A percentile compares a stretch with the other conserved stretches of the same genome.
Evolutionary conservation across 2,797 vertebrate genomes (phyloP).

Genomic region (Gallinago stenura): DNA sequence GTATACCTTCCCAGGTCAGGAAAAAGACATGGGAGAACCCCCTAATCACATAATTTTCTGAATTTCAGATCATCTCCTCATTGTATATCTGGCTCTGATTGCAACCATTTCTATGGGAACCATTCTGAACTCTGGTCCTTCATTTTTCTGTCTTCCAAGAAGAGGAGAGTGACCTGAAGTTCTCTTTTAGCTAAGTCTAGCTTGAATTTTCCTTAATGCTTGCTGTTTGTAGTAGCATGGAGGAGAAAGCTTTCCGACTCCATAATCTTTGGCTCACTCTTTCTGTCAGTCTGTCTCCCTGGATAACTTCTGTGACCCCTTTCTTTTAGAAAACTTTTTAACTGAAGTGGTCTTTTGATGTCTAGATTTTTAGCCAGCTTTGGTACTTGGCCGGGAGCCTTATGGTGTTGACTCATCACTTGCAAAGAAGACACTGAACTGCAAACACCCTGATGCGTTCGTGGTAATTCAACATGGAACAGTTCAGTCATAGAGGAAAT

Average conservation of each 20-base stretch:
- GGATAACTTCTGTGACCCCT: constrained; percentile 18
- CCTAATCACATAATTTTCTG: neutral
- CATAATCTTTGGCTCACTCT: neutral
- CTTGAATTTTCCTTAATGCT: neutral
- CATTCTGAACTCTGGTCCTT: neutral
- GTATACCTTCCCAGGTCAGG: neutral
- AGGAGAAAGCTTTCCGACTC: neutral
- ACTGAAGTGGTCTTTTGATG: constrained; percentile 27
- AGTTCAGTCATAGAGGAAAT: neutral
- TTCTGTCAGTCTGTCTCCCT: neutral
- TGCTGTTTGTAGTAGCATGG: fast-evolving
- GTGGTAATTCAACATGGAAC: neutral
- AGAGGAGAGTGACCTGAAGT: neutral
- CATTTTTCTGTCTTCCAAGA: neutral
- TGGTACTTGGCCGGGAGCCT: neutral
- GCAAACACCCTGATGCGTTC: neutral
- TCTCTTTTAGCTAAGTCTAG: neutral
- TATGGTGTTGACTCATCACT: neutral
- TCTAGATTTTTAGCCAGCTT: neutral
- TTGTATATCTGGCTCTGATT: neutral
- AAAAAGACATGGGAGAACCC: neutral
- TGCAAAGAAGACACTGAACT: neutral
- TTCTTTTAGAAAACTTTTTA: constrained; percentile 10
- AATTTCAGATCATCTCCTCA: neutral
- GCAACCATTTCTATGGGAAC: neutral